phyloP scores from a whole-genome alignment of 2,113 vertebrate species.

The Plecturocebus donacophilus region DNA sequence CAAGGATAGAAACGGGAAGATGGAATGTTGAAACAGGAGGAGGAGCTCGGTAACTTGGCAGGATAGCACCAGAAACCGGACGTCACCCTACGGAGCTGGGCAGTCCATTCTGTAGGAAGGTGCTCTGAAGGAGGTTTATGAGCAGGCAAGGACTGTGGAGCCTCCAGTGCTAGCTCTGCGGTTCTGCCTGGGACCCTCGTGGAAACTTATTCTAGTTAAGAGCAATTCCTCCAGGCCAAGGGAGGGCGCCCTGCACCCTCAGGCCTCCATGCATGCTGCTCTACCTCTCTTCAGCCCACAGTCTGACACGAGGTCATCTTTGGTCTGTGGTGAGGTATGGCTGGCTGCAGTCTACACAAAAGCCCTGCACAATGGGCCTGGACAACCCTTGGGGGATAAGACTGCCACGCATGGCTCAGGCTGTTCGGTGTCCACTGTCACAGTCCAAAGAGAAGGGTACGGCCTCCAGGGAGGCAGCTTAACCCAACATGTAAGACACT shows the following conservation, averaged over 20 bases:
- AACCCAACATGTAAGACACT: neutral
- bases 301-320: constrained; percentile 2
- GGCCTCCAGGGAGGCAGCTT: neutral
- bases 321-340: constrained; percentile 25
- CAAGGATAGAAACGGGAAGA: neutral
- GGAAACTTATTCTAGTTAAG: neutral
- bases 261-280: neutral
- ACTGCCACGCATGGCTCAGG: neutral
- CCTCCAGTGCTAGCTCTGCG: neutral
- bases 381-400: neutral
- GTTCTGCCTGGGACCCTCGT: neutral
- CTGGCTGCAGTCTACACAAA: neutral
- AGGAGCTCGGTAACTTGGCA: neutral
- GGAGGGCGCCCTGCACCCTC: neutral
- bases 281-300: neutral
- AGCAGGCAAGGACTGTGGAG: neutral
- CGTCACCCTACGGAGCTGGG: rapidly evolving
- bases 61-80: constrained; percentile 54
- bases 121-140: neutral
- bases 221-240: neutral
- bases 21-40: neutral
- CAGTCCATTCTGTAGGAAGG: neutral
- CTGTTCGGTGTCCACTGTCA: neutral
- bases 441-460: neutral
- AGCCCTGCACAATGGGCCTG: neutral